Base-by-base conservation (phyloP, 1,140 invertebrate genomes). In the Mactra quadrangularis region DNA sequence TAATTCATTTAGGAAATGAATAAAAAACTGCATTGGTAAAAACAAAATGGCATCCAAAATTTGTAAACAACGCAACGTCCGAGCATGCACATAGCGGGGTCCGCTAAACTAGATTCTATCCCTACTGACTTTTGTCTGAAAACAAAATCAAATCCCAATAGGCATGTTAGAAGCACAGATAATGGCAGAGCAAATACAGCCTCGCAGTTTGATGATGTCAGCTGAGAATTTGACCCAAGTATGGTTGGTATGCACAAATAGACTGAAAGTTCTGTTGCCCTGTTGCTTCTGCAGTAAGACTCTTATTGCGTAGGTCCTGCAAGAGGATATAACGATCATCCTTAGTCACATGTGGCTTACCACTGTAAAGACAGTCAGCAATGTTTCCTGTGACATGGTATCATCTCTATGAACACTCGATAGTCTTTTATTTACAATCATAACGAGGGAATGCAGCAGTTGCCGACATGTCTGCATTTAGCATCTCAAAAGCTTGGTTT, bases 401-500 rank as follows among this genome's bases (percentile, higher is more conserved):
- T 55, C 52, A n/a, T 55, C 52, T 55, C 52, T 22, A n/a, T 55
- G 6, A 55, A 55, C 25, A 22, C 52, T 55, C 25, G 52, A 55
- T 55, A 55, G 52, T 55, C n/a, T 55, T 55, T 55, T n/a, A 55
- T n/a, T 15, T 11, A 22, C 52, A 55, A 55, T 22, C 52, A 55
- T n/a, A 55, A 22, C 25, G 52, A 15, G 6, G 52, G 52, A 4
- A 55, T 9, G n/a, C 52, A 55, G 7, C 52, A 22, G 9, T 55
- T 55, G n/a, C 52, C 25, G 52, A 55, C 52, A 55, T 55, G 52
- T 22, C 52, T 55, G 52, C n/a, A 11, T 55, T 55, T 55, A 55
- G 52, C 52, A 55, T 55, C 52, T n/a, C 6, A n/a, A 55, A n/a
- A 55, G 52, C 52, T 55, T 55, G n/a, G 7, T 55, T 55, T 11